Percentiles rank a stretch among this genome's conserved stretches.
These are phyloP conservation scores for Eurosta solidaginis DNA, from an alignment of 1,140 invertebrate genomes.

Conservation along the genomic window DNA sequence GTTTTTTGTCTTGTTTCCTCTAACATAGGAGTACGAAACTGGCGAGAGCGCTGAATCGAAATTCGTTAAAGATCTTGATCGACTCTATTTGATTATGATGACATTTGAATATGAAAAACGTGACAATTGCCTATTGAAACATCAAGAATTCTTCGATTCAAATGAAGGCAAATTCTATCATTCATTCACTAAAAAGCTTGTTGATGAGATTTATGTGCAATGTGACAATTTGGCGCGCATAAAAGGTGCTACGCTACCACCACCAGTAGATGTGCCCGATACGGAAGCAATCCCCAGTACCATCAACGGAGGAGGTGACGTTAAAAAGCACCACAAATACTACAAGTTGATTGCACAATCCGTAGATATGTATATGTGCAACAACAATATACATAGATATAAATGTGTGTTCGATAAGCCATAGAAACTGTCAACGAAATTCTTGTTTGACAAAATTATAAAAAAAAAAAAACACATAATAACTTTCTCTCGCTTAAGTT, in stretches of 20 bases:
- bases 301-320: neutral
- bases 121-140: slow-evolving; percentile 69
- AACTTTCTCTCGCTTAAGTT: too few relatives aligned
- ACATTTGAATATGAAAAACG: slow-evolving; percentile 93
- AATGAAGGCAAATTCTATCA: slow-evolving; percentile 79
- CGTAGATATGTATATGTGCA: neutral
- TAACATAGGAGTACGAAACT: slow-evolving; percentile 86
- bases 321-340: neutral
- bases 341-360: slow-evolving; percentile 12
- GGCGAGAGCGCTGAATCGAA: slow-evolving; percentile 84
- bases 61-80: slow-evolving; percentile 94
- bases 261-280: slow-evolving; percentile 45
- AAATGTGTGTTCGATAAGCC: neutral
- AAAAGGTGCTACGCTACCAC: slow-evolving; percentile 53
- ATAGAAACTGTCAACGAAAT: neutral
- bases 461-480: neutral
- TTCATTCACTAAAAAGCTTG: slow-evolving; percentile 69
- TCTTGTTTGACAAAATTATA: neutral
- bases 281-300: slow-evolving; percentile 38
- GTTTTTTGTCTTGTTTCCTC: slow-evolving; percentile 24
- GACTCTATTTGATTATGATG: slow-evolving; percentile 93
- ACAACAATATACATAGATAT: neutral
- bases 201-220: slow-evolving; percentile 64
- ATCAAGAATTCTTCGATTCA: slow-evolving; percentile 90
- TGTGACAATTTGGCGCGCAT: slow-evolving; percentile 48